phyloP scores from a whole-genome alignment of 2,113 vertebrate genomes.

The Zootoca vivipara region DNA sequence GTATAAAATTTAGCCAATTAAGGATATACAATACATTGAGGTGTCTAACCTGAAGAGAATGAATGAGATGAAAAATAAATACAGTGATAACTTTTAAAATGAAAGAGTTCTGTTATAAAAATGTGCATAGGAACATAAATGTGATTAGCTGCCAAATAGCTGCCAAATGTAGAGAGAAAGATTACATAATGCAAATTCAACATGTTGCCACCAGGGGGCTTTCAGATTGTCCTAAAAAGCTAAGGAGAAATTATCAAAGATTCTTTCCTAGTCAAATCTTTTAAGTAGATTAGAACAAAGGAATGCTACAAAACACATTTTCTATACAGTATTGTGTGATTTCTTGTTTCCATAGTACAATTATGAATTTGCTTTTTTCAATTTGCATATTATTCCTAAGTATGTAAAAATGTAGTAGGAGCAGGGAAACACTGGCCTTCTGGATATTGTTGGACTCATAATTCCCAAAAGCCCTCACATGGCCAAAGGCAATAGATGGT shows the following conservation, averaged over 20 bases:
- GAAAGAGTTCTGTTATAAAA: background rate
- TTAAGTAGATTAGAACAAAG: background rate
- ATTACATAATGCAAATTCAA: background rate
- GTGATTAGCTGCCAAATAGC: background rate
- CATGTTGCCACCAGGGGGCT: background rate
- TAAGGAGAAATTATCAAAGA: background rate
- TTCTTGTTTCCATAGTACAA: background rate
- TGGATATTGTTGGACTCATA: too few relatives aligned
- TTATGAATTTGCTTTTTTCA: background rate
- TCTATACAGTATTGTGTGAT: background rate
- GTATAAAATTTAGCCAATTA: background rate
- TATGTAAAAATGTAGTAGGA: too few relatives aligned
- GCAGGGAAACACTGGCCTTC: too few relatives aligned
- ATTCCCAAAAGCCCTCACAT: too few relatives aligned
- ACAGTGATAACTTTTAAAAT: background rate
- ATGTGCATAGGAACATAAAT: background rate
- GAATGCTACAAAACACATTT: background rate
- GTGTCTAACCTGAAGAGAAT: background rate
- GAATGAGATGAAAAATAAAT: background rate
- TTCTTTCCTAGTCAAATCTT: background rate
- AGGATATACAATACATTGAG: background rate
- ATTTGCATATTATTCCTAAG: too few relatives aligned
- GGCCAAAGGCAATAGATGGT: too few relatives aligned
- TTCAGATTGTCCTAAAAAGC: background rate
- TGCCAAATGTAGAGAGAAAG: background rate